Evolutionary conservation across 35 echinoderm and acorn worm species (phyloP), one percentile per base, ranked within the genome.

Genomic region (Amphiura filiformis): DNA sequence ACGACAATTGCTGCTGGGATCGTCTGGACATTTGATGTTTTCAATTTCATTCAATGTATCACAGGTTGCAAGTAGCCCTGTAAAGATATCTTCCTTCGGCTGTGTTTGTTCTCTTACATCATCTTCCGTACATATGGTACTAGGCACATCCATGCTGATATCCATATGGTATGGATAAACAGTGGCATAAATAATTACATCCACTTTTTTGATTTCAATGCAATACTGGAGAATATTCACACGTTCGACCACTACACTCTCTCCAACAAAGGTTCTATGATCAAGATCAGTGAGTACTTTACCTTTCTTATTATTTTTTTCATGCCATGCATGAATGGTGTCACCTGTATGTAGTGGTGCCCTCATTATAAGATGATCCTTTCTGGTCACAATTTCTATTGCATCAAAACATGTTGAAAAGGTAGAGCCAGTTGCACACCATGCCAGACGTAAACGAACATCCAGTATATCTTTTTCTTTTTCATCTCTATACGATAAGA

Each of bases 361-460:
- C 31, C 84, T 76, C 22, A 97, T 31, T 0, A 89, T 75, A 22
- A 97, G 34, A 35, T 39, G 37, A 37, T 90, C 38, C 13, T 37
- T 36, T 7, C 77, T 32, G 44, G 78, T 81, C 18, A 84, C n/a
- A 33, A 97, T 64, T 31, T 75, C 76, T 1, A 97, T 77, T 49
- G 91, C 78, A 87, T 97, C 94, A 84, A 82, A 97, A 78, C 94
- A 90, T 12, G 64, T 31, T 17, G 64, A 40, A 35, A 97, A 93
- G 28, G 39, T 39, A 39, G 86, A 37, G 49, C 20, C 57, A 23
- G 36, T 89, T 13, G 77, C 81, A 84, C 91, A 93, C 75, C 57
- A 39, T 65, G 94, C 90, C 31, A 82, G 81, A 23, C 94, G 35
- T 4, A 91, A 35, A 40, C 88, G 39, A n/a, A 97, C 39, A 12